Percentiles rank a stretch among this genome's conserved stretches.
These are phyloP conservation scores for Zaprionus lachaisei DNA, from an alignment of 1,140 invertebrate genomes.

Conservation along the genomic window DNA sequence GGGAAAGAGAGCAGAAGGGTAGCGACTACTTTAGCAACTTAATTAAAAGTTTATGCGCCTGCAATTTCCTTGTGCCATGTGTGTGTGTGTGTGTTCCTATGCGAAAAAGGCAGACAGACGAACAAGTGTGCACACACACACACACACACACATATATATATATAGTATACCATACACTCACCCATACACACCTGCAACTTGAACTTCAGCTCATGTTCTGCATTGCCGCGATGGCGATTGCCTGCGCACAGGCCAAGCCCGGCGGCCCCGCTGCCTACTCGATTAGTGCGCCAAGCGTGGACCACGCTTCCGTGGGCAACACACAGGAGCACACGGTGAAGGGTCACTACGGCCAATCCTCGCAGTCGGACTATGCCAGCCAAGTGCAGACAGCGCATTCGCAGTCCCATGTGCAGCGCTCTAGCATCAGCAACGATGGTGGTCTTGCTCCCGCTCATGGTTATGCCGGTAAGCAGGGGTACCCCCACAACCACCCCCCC, in stretches of 20 bases:
- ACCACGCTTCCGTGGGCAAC: slow-evolving; percentile 85
- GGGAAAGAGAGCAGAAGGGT: background rate
- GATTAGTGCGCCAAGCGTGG: slow-evolving; percentile 85
- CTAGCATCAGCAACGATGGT: slow-evolving; percentile 86
- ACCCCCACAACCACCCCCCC: background rate
- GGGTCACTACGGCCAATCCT: slow-evolving; percentile 85
- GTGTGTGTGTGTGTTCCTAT: slow-evolving; percentile 14
- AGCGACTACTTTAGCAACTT: slow-evolving; percentile 66
- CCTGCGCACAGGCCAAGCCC: slow-evolving; percentile 71
- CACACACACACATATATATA: slow-evolving; percentile 9
- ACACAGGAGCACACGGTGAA: slow-evolving; percentile 86
- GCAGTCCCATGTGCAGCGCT: slow-evolving; percentile 85
- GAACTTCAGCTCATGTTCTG: slow-evolving; percentile 72
- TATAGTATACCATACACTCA: background rate
- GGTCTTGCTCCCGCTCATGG: slow-evolving; percentile 63
- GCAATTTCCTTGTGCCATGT: slow-evolving; percentile 65
- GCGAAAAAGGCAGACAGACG: slow-evolving; percentile 46
- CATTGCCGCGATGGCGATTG: slow-evolving; percentile 68
- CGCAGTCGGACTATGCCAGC: slow-evolving; percentile 85
- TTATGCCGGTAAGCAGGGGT: slow-evolving; percentile 59
- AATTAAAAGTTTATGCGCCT: slow-evolving; percentile 73
- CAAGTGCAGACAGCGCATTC: slow-evolving; percentile 86
- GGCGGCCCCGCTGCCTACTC: slow-evolving; percentile 85
- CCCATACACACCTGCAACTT: background rate
- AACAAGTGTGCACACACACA: slow-evolving; percentile 30